Evolutionary conservation across 2,888 invertebrate species (phyloP).

Genomic region (Spodoptera littoralis): DNA sequence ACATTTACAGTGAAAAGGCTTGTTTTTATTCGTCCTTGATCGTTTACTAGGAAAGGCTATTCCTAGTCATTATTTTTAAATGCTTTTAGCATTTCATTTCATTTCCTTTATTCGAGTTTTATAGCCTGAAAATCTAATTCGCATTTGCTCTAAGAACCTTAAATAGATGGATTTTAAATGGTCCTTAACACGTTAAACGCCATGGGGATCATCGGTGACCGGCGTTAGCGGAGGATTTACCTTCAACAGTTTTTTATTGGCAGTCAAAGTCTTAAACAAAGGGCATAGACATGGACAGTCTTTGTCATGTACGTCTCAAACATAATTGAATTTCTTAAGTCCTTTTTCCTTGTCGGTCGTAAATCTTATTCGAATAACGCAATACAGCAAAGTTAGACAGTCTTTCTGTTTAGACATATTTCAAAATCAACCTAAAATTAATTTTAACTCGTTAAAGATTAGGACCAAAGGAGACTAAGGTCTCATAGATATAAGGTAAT

Average conservation of each 20-base stretch:
- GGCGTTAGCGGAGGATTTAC: too few relatives aligned
- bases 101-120: slow-evolving; percentile 25
- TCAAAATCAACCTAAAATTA: too few relatives aligned
- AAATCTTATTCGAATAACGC: not conserved
- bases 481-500: too few relatives aligned
- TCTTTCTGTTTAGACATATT: too few relatives aligned
- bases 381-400: too few relatives aligned
- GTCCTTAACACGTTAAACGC: too few relatives aligned
- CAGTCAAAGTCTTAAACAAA: too few relatives aligned
- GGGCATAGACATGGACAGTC: slow-evolving; percentile 1
- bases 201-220: too few relatives aligned
- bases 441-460: too few relatives aligned
- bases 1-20: not conserved
- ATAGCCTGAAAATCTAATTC: slow-evolving; percentile 7
- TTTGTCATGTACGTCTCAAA: slow-evolving; percentile 5
- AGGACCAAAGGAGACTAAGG: too few relatives aligned
- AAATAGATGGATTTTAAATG: slow-evolving; percentile 2
- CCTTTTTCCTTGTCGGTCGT: slow-evolving; percentile 2
- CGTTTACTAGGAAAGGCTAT: not conserved
- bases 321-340: slow-evolving; percentile 8
- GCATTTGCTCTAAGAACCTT: not conserved
- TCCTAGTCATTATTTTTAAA: slow-evolving; percentile 7
- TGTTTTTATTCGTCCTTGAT: not conserved
- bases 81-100: slow-evolving; percentile 14
- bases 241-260: too few relatives aligned